These are phyloP conservation scores for Pica pica DNA, from an alignment of 2,113 vertebrate species.

Conservation along the genomic window DNA sequence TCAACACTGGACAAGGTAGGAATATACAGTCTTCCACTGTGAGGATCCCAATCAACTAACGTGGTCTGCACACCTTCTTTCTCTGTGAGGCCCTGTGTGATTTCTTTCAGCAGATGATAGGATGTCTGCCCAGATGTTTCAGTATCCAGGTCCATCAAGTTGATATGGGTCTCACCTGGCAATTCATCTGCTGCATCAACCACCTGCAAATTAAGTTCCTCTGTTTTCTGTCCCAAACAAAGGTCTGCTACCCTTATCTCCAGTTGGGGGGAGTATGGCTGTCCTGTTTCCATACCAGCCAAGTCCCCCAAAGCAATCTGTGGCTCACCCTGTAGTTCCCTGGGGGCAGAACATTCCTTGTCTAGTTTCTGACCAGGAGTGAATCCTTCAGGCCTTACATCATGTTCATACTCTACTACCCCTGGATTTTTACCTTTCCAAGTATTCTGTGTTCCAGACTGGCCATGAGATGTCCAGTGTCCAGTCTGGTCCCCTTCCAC, in stretches of 20 bases:
- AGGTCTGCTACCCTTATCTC: neutral
- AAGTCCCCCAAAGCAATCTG: neutral
- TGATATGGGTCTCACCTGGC: neutral
- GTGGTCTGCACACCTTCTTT: slow-evolving; percentile 4
- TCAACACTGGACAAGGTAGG: slow-evolving; percentile 44
- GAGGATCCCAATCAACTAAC: slow-evolving; percentile 73
- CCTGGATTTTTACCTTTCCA: neutral
- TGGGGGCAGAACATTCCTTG: neutral
- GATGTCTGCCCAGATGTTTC: neutral
- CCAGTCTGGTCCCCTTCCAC: neutral
- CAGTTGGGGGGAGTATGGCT: neutral
- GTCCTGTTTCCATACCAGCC: neutral
- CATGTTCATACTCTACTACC: slow-evolving; percentile 49
- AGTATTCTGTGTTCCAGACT: neutral
- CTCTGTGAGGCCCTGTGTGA: neutral
- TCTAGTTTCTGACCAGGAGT: neutral
- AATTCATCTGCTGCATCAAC: neutral
- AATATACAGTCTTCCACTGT: slow-evolving; percentile 61
- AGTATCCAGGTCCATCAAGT: neutral
- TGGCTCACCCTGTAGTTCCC: neutral
- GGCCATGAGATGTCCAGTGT: neutral
- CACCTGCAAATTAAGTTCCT: neutral
- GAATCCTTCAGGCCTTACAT: slow-evolving; percentile 31
- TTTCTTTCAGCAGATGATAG: neutral
- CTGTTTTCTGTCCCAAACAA: neutral